phyloP scores from a whole-genome alignment of 1,140 invertebrate species.

The Drosophila trapezifrons region DNA sequence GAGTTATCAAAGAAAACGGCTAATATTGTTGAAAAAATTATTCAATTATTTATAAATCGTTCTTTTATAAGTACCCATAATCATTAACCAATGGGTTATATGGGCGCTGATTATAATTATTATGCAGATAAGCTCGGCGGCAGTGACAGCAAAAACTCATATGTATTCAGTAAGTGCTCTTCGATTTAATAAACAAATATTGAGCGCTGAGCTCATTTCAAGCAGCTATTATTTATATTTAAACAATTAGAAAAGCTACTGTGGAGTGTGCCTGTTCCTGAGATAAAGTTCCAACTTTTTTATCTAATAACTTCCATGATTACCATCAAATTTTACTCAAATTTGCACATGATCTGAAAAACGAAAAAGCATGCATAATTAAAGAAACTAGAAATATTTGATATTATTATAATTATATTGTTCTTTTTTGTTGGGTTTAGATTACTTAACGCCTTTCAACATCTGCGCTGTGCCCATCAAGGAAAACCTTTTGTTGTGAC shows the following conservation, averaged over 20 bases:
- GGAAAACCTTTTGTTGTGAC: neutral
- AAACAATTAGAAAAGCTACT: neutral
- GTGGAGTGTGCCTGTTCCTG: neutral
- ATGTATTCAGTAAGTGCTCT: neutral
- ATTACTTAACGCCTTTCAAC: no score
- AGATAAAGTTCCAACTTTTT: no score
- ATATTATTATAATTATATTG: no score
- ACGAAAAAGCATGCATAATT: no score
- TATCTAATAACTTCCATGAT: no score
- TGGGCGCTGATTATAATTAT: neutral
- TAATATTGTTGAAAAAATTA: no score
- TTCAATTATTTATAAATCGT: no score
- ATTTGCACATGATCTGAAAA: no score
- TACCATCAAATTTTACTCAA: no score
- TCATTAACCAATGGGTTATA: neutral
- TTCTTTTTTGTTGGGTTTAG: no score
- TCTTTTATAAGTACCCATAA: neutral
- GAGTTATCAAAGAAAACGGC: neutral
- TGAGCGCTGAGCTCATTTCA: neutral
- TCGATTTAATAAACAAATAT: conserved; percentile 1
- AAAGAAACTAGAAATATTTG: no score
- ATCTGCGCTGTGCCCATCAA: no score
- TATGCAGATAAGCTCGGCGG: neutral
- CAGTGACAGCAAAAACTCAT: conserved; percentile 1
- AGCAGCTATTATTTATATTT: neutral